Conservation (phyloP, 2,113 vertebrate genomes). For the Lanius ludovicianus region DNA sequence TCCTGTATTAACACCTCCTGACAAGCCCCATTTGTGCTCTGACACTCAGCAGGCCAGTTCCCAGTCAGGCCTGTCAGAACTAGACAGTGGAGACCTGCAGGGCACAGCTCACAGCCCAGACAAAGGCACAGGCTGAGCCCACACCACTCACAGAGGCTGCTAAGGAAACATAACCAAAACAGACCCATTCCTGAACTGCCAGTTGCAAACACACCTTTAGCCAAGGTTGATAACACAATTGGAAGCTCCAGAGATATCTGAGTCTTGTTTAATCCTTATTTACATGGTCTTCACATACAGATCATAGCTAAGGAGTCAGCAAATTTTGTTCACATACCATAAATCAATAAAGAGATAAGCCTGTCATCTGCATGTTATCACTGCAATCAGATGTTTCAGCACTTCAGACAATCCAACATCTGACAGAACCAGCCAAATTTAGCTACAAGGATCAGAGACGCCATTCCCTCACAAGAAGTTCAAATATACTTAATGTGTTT, state of each 20-base stretch:
- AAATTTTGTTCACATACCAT: background rate
- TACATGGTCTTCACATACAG: background rate
- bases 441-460: background rate
- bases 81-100: background rate
- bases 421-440: background rate
- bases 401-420: background rate
- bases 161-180: background rate
- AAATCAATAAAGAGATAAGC: background rate
- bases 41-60: background rate
- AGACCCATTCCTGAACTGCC: background rate
- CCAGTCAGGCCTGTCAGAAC: background rate
- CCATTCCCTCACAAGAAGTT: background rate
- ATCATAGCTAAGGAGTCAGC: background rate
- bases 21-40: background rate
- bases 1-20: background rate
- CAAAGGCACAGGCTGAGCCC: background rate
- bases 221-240: background rate
- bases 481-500: background rate
- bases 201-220: background rate
- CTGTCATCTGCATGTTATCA: background rate
- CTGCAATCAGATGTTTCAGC: background rate
- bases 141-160: background rate
- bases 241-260: background rate
- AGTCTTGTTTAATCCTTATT: background rate
- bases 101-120: background rate